These are phyloP conservation scores for Drosophila testacea DNA, from an alignment of 2,888 invertebrate genomes.

Conservation along the genomic window DNA sequence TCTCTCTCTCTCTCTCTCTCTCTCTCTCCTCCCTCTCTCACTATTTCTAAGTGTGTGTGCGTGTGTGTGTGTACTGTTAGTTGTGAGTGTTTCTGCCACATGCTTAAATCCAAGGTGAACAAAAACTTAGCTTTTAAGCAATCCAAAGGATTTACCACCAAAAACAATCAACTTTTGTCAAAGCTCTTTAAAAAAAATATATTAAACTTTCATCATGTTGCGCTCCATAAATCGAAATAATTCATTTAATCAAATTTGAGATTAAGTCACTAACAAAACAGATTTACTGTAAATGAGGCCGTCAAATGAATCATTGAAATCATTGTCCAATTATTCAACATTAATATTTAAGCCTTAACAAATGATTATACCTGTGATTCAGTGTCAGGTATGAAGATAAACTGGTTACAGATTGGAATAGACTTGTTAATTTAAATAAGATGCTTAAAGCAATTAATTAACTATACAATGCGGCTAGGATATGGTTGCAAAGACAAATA, in stretches of 20 bases:
- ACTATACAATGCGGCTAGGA: background rate
- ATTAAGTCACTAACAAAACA: background rate
- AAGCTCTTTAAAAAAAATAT: conserved; percentile 34
- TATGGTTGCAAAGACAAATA: background rate
- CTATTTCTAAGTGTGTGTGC: background rate
- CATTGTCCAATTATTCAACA: background rate
- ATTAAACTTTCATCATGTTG: conserved; percentile 23
- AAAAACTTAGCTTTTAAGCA: conserved; percentile 42
- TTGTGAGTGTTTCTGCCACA: conserved; percentile 25
- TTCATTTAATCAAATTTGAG: background rate
- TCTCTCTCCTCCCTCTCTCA: too few species aligned
- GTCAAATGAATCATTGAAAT: background rate
- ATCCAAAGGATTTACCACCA: conserved; percentile 35
- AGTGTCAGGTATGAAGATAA: background rate
- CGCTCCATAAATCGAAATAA: background rate
- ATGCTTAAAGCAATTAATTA: background rate
- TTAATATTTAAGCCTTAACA: background rate
- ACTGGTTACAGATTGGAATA: background rate
- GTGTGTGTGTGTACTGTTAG: conserved; percentile 10
- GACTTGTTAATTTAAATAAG: background rate
- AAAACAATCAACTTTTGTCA: conserved; percentile 52
- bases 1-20: background rate
- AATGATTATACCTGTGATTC: background rate
- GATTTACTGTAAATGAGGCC: background rate
- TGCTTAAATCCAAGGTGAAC: conserved; percentile 45